These are phyloP conservation scores for Coecobrya sp. DNA, from an alignment of 2,888 invertebrate genomes.

Conservation along the genomic window DNA sequence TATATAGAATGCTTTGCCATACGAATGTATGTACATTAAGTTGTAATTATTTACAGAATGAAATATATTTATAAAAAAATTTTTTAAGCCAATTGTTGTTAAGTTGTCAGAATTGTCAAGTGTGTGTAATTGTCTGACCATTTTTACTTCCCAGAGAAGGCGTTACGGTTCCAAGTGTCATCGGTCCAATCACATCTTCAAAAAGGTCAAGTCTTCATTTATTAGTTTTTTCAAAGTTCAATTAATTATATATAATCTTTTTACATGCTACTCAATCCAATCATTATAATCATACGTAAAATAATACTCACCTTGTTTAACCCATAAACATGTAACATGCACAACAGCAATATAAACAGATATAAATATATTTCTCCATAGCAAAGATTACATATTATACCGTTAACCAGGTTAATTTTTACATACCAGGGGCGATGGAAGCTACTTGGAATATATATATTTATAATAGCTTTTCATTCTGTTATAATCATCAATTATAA, in stretches of 20 bases:
- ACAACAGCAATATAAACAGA: no score
- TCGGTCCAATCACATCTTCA: background rate
- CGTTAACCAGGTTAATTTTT: no score
- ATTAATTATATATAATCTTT: background rate
- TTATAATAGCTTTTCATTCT: no score
- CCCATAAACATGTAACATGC: no score
- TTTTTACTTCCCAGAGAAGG: background rate
- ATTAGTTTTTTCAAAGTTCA: background rate
- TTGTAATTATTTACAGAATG: background rate
- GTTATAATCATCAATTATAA: no score
- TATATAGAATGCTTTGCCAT: background rate
- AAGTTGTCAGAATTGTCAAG: slow-evolving; percentile 22
- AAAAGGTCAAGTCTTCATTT: slow-evolving; percentile 29
- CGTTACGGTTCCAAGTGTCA: background rate
- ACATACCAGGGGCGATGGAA: no score
- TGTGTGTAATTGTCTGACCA: slow-evolving; percentile 20
- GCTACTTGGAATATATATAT: no score
- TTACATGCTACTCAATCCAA: no score
- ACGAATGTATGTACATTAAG: background rate
- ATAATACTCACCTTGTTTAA: no score
- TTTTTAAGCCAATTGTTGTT: slow-evolving; percentile 19
- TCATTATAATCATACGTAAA: no score
- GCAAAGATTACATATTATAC: no score
- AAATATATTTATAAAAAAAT: background rate
- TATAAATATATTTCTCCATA: no score